phyloP scores from a whole-genome alignment of 2,113 vertebrate genomes.

The Pelmatolapia mariae region DNA sequence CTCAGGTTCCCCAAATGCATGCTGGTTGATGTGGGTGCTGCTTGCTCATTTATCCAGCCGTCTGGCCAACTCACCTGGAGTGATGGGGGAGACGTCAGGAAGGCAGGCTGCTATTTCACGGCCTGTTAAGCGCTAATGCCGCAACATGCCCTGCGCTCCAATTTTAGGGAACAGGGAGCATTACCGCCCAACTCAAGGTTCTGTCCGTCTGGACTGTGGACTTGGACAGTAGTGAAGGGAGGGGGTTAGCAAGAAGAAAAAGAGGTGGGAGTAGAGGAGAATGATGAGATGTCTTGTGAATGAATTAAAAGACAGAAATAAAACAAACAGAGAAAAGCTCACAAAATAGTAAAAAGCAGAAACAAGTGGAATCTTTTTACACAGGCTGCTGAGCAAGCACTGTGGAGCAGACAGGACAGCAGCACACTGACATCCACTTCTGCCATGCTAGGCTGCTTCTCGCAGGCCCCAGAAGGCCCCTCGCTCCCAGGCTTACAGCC shows the following conservation, averaged over 20 bases:
- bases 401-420: constrained; percentile 52
- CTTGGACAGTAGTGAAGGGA: constrained; percentile 10
- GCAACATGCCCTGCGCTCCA: constrained; percentile 76
- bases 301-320: constrained; percentile 36
- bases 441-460: constrained; percentile 57
- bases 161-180: constrained; percentile 77
- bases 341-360: constrained; percentile 11
- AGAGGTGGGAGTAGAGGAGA: not conserved
- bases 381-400: constrained; percentile 65
- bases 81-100: constrained; percentile 80
- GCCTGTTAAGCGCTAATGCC: constrained; percentile 90
- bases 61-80: constrained; percentile 78
- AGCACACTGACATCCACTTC: constrained; percentile 60
- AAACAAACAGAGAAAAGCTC: not conserved
- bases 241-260: not conserved
- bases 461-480: constrained; percentile 44
- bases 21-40: constrained; percentile 42
- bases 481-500: constrained; percentile 10
- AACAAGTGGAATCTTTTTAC: constrained; percentile 37
- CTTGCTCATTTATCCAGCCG: constrained; percentile 80
- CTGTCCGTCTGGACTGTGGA: constrained; percentile 59
- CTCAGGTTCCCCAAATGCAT: constrained; percentile 59
- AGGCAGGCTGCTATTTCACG: constrained; percentile 92
- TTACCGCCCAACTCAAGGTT: constrained; percentile 71
- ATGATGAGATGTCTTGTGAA: constrained; percentile 6